These are phyloP conservation scores for Biston stratarius DNA, from an alignment of 2,888 invertebrate species.

Conservation along the genomic window DNA sequence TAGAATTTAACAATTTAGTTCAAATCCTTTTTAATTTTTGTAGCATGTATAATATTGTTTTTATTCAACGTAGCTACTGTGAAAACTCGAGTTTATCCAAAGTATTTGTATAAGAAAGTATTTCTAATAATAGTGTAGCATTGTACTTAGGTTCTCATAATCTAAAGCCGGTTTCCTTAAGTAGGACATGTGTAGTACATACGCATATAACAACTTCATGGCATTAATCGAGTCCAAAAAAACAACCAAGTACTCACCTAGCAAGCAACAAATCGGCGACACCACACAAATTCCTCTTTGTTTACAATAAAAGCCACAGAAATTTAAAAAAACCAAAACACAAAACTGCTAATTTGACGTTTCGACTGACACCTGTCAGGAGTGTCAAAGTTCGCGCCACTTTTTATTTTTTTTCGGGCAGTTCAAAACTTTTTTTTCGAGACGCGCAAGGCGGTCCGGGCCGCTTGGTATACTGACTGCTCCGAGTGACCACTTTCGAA, in stretches of 20 bases:
- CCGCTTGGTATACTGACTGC: slow-evolving; percentile 28
- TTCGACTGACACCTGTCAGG: slow-evolving; percentile 34
- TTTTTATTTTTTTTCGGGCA: slow-evolving; percentile 28
- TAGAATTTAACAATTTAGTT: too few species aligned
- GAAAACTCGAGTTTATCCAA: too few species aligned
- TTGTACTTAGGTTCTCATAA: neutral
- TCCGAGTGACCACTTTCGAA: slow-evolving; percentile 41
- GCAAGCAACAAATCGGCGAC: slow-evolving; percentile 1
- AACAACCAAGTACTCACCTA: slow-evolving; percentile 5
- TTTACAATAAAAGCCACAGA: slow-evolving; percentile 8
- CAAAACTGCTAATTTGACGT: slow-evolving; percentile 25
- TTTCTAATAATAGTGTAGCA: too few species aligned
- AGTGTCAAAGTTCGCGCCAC: slow-evolving; percentile 40
- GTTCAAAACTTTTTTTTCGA: slow-evolving; percentile 34
- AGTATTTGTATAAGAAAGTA: too few species aligned
- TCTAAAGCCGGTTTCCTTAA: neutral
- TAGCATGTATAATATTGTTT: too few species aligned
- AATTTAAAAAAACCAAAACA: slow-evolving; percentile 32
- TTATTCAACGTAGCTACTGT: too few species aligned
- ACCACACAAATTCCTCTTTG: neutral
- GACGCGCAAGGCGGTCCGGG: slow-evolving; percentile 35
- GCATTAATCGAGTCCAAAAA: neutral
- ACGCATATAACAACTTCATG: neutral
- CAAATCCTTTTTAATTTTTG: too few species aligned
- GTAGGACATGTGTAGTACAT: neutral